Percentiles rank a stretch among this genome's conserved stretches.
These are phyloP conservation scores for Caenorhabditis imperialis DNA, from an alignment of 2,888 invertebrate species.

Conservation along the genomic window DNA sequence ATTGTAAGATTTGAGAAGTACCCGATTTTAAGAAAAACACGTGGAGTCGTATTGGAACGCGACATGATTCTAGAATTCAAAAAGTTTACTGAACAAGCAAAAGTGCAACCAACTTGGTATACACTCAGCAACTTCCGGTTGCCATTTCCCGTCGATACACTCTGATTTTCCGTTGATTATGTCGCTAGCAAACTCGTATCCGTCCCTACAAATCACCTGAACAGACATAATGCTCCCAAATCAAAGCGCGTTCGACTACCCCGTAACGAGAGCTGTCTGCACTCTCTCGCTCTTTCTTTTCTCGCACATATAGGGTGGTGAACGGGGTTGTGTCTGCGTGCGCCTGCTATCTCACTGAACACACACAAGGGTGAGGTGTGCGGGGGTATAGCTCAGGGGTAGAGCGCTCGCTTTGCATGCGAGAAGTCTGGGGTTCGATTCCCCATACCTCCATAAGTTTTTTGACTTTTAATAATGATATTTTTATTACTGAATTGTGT, in stretches of 20 bases:
- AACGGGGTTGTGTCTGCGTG: too few species aligned
- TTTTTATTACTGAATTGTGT: too few species aligned
- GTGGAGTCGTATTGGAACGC: slow-evolving; percentile 73
- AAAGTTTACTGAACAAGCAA: too few species aligned
- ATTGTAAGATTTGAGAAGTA: slow-evolving; percentile 72
- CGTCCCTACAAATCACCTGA: slow-evolving; percentile 74
- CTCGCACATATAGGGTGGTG: too few species aligned
- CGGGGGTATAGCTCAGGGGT: slow-evolving; percentile 47
- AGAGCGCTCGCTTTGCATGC: slow-evolving; percentile 72
- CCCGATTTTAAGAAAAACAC: slow-evolving; percentile 71
- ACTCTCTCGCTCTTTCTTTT: too few species aligned
- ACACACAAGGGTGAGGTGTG: too few species aligned
- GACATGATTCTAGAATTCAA: slow-evolving; percentile 67
- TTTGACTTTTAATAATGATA: neutral
- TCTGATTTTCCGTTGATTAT: slow-evolving; percentile 82
- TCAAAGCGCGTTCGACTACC: too few species aligned
- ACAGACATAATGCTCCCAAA: slow-evolving; percentile 42
- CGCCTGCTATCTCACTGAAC: too few species aligned
- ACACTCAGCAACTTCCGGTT: slow-evolving; percentile 87
- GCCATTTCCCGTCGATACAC: slow-evolving; percentile 96
- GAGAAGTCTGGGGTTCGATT: slow-evolving; percentile 69
- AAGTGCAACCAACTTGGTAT: slow-evolving; percentile 84
- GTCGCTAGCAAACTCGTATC: slow-evolving; percentile 64
- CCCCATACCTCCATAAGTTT: slow-evolving; percentile 63
- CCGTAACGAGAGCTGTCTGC: too few species aligned